Conservation (phyloP, 2,888 invertebrate genomes). For the Magallana nippona region DNA sequence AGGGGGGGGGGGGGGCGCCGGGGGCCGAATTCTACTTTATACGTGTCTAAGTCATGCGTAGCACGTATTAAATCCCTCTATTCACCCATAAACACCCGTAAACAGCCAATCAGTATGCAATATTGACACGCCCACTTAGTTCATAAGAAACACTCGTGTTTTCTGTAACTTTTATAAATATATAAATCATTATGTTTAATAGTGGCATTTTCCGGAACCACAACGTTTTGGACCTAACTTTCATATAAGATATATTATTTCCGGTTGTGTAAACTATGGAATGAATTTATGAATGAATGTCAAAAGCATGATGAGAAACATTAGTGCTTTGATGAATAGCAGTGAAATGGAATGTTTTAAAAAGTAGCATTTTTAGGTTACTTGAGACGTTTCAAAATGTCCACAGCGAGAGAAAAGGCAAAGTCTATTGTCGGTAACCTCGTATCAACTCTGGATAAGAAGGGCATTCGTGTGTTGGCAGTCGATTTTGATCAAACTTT, state of each 20-base stretch:
- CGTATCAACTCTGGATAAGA: slow-evolving; percentile 63
- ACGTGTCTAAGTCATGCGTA: too few relatives aligned
- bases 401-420: slow-evolving; percentile 31
- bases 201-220: neutral
- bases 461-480: slow-evolving; percentile 74
- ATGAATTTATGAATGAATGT: neutral
- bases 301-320: neutral
- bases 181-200: too few relatives aligned
- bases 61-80: too few relatives aligned
- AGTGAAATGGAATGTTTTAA: neutral
- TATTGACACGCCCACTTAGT: too few relatives aligned
- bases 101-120: too few relatives aligned
- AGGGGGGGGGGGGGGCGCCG: too few relatives aligned
- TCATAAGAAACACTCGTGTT: too few relatives aligned
- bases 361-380: neutral
- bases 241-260: neutral
- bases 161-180: too few relatives aligned
- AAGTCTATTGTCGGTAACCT: slow-evolving; percentile 46
- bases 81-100: too few relatives aligned
- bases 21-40: too few relatives aligned
- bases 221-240: neutral
- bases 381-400: slow-evolving; percentile 32
- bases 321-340: neutral
- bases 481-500: slow-evolving; percentile 77
- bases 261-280: neutral